Evolutionary conservation across 2,113 vertebrate genomes (phyloP).

Genomic region (Leucopsar rothschildi): DNA sequence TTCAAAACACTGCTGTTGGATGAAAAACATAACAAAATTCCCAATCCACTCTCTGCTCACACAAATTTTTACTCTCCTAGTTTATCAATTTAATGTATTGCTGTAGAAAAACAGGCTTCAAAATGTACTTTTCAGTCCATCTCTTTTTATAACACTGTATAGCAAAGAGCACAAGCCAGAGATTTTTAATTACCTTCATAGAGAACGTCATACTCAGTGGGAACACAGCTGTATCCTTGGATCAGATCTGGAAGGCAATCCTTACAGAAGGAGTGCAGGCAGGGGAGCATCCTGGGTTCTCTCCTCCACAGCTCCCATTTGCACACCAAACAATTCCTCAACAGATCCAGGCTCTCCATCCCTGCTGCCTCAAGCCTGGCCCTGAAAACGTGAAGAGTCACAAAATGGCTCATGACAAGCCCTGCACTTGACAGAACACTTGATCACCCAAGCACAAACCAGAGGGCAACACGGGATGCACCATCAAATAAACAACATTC

Average conservation of each 20-base stretch:
- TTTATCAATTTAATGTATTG: background rate
- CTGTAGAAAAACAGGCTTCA: background rate
- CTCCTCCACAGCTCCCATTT: conserved; percentile 77
- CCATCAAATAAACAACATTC: background rate
- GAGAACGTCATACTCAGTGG: background rate
- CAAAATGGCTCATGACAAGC: conserved; percentile 14
- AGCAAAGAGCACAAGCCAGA: background rate
- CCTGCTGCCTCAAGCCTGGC: background rate
- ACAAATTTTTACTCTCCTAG: background rate
- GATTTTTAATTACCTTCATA: conserved; percentile 56
- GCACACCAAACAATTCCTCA: conserved; percentile 84
- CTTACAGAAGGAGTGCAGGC: conserved; percentile 85
- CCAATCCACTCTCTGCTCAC: background rate
- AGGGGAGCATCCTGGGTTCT: conserved; percentile 82
- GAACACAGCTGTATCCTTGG: conserved; percentile 52
- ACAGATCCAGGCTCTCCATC: conserved; percentile 29
- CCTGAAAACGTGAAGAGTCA: background rate
- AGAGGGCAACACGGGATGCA: background rate
- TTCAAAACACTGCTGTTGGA: background rate
- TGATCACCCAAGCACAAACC: background rate
- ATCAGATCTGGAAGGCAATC: conserved; percentile 74
- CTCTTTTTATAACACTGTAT: background rate
- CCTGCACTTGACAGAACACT: background rate
- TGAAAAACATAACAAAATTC: background rate
- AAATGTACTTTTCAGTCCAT: background rate